phyloP scores from a whole-genome alignment of 2,113 vertebrate genomes.

The Leuciscus idus region DNA sequence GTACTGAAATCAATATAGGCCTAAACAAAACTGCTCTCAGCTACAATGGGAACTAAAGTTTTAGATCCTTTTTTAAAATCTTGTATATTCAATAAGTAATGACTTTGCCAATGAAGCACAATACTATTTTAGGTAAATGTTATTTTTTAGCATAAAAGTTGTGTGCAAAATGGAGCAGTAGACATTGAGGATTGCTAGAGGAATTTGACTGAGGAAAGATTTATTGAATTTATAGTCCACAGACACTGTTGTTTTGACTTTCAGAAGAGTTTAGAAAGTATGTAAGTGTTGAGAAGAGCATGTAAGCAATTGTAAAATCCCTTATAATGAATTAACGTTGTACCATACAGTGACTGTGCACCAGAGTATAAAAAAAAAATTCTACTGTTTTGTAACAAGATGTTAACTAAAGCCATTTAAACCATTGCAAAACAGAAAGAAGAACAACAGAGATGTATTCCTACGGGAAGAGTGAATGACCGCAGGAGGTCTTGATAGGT shows the following conservation, averaged over 20 bases:
- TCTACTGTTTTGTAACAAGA: background rate
- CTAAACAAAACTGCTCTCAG: background rate
- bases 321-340: conserved; percentile 46
- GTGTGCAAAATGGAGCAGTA: background rate
- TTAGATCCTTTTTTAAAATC: background rate
- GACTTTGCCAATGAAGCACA: background rate
- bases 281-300: background rate
- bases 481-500: conserved; percentile 63
- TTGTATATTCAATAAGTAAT: background rate
- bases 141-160: background rate
- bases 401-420: conserved; percentile 32
- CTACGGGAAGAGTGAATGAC: background rate
- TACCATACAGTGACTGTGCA: background rate
- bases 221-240: background rate
- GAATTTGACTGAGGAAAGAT: background rate
- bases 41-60: background rate
- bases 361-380: conserved; percentile 1
- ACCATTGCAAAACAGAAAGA: conserved; percentile 19
- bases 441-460: background rate
- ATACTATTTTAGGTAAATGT: background rate
- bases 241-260: background rate
- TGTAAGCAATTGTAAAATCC: background rate
- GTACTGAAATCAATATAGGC: background rate
- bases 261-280: background rate
- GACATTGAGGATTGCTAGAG: background rate